Evolutionary conservation across 2,113 vertebrate species (phyloP).

Genomic region (Rousettus leschenaultii): DNA sequence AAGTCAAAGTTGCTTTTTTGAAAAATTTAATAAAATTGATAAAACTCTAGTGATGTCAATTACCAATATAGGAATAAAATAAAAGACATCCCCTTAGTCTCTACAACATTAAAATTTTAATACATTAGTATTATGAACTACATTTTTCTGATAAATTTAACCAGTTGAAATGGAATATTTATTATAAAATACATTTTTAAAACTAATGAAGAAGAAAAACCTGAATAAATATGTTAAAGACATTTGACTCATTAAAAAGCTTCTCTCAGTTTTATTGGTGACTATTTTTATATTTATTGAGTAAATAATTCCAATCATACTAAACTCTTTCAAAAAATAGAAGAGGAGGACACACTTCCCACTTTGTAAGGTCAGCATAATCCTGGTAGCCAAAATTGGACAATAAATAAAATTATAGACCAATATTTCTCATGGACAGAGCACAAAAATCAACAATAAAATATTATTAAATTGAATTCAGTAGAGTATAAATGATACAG

Average conservation of each 20-base stretch:
- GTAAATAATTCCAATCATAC: not conserved
- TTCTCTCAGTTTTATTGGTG: not conserved
- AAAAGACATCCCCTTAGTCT: not conserved
- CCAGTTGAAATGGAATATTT: not conserved
- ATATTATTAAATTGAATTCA: not conserved
- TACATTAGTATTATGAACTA: not conserved
- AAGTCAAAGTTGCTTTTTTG: not conserved
- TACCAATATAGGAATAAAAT: not conserved
- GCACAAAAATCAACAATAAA: not conserved
- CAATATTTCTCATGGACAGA: not conserved
- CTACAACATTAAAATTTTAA: not conserved
- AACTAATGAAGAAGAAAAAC: not conserved
- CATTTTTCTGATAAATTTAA: not conserved
- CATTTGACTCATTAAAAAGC: not conserved
- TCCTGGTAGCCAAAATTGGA: not conserved
- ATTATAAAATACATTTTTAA: not conserved
- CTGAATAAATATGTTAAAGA: not conserved
- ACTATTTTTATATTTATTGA: not conserved
- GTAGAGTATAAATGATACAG: not conserved
- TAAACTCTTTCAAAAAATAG: not conserved
- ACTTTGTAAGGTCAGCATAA: not conserved
- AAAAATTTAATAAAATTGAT: not conserved
- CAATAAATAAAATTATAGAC: not conserved
- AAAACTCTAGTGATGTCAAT: not conserved
- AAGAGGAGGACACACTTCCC: not conserved